Conservation (phyloP, 2,797 vertebrate genomes). For the Melanotaenia nigrans region DNA sequence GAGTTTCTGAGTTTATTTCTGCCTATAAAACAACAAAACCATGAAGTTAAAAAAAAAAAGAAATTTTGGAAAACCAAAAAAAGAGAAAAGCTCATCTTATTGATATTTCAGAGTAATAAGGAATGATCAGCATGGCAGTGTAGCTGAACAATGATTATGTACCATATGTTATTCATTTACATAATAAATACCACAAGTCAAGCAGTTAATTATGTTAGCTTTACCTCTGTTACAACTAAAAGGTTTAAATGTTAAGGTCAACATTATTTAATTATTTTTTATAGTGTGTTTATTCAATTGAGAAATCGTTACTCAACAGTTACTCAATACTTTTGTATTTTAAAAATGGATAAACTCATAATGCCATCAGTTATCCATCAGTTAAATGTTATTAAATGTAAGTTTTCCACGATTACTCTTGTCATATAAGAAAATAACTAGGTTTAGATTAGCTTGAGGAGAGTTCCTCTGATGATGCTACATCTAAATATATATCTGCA, state of each 20-base stretch:
- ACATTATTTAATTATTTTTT: background rate
- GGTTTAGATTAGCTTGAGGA: too few relatives aligned
- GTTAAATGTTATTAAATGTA: too few relatives aligned
- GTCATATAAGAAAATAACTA: too few relatives aligned
- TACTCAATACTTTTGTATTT: too few relatives aligned
- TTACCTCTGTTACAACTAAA: conserved; percentile 3
- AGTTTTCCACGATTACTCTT: too few relatives aligned
- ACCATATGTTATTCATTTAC: background rate
- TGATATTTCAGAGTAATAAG: conserved; percentile 11
- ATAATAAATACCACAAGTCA: conserved; percentile 10
- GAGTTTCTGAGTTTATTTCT: conserved; percentile 21
- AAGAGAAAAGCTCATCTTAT: conserved; percentile 11
- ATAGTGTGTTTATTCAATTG: background rate
- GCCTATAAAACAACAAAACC: conserved; percentile 18
- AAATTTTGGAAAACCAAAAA: background rate
- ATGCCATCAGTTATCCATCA: too few relatives aligned
- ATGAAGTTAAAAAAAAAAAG: background rate
- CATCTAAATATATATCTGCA: too few relatives aligned
- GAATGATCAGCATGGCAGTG: conserved; percentile 2
- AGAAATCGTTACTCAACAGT: background rate
- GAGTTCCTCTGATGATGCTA: too few relatives aligned
- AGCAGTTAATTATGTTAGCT: background rate
- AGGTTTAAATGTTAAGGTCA: background rate
- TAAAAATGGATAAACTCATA: too few relatives aligned
- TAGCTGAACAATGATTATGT: conserved; percentile 1